phyloP scores from a whole-genome alignment of 53 echinoderm and acorn worm species.

The Crossaster papposus region DNA sequence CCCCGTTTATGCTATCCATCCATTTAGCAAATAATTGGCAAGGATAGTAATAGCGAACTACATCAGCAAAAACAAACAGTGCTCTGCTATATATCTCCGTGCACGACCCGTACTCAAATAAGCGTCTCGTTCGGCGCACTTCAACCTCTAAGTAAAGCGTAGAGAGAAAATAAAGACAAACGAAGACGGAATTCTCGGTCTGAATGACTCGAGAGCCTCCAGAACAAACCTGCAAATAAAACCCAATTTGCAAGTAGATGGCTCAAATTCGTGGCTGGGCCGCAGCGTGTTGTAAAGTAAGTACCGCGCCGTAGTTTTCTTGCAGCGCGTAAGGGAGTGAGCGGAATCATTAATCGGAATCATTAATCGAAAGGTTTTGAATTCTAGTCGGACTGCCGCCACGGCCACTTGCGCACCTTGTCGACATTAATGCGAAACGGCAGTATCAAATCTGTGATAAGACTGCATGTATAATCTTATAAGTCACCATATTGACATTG shows the following conservation, averaged over 20 bases:
- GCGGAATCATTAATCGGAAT: no score
- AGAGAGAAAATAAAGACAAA: no score
- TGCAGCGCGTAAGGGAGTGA: not conserved
- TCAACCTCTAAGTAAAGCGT: not conserved
- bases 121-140: not conserved
- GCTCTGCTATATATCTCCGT: not conserved
- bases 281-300: not conserved
- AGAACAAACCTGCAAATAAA: not conserved
- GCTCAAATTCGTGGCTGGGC: not conserved
- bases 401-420: not conserved
- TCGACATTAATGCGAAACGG: not conserved
- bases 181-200: not conserved
- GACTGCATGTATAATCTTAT: not conserved
- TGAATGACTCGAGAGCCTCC: constrained; percentile 1
- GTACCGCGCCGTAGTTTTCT: not conserved
- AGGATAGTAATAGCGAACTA: not conserved
- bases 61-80: not conserved
- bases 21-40: not conserved
- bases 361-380: not conserved
- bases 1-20: not conserved
- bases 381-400: not conserved
- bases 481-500: no score
- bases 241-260: not conserved
- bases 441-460: not conserved
- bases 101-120: not conserved